Base-by-base conservation (phyloP, 2,888 invertebrate genomes). In the Megalurothrips usitatus region DNA sequence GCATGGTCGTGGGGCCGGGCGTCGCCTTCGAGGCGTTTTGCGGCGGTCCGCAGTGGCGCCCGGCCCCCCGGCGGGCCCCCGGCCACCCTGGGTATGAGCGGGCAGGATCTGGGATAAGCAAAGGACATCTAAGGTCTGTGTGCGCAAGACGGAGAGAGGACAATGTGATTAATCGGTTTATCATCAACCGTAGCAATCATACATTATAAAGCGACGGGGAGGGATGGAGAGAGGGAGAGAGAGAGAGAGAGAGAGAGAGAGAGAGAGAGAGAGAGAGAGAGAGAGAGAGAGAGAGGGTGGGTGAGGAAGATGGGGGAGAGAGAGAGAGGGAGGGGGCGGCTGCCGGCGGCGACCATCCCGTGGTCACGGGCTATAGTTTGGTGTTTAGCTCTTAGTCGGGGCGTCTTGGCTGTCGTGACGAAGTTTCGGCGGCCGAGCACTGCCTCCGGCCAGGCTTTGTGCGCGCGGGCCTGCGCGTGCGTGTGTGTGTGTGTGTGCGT, bases 131-230 rank as follows among this genome's bases (percentile, higher is more conserved):
- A 14, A 58, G n/a, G 19, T 58, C 19, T 52, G 52, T 52, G 52
- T 58, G 58, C 58, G 58, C 58, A n/a, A 17, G 58, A 17, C 14
- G 58, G 12, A 14, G 58, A 6, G n/a, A 58, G 58, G 68, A 68
- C 68, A 68, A 68, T 68, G n/a, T n/a, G 68, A 68, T 68, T 68
- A 68, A 68, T 68, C 68, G 68, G 68, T 68, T 68, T 68, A 68
- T 68, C 68, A 68, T 23, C 68, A 68, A 23, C 23, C 68, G 68
- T 23, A 68, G 68, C 68, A 68, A 68, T 68, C 68, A 68, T 68
- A 68, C 68, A 68, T 68, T 68, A 68, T 68, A 68, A 23, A 68
- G 68, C 11, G 68, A 23, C 68, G 68, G 68, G 23, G 68, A 58
- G 58, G 17, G 58, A 14, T 10, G 14, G 58, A 58, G 58, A 17